A percentile compares a stretch with the other conserved stretches of the same genome.
phyloP scores from a whole-genome alignment of 2,888 invertebrate species.

The Galeopsomyia nigrocyanea region DNA sequence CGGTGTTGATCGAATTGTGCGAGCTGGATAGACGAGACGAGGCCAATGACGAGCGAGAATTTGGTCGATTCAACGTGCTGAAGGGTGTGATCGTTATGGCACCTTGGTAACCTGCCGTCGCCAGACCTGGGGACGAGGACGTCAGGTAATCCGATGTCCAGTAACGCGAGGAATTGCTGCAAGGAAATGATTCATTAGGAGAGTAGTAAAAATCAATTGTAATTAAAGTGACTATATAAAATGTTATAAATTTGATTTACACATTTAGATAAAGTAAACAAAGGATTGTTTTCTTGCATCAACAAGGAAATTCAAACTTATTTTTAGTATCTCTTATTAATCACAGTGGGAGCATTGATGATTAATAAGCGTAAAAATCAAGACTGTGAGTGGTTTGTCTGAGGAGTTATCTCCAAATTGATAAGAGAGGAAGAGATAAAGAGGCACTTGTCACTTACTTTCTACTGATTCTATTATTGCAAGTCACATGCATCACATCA shows the following conservation, averaged over 20 bases:
- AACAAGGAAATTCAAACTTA: background rate
- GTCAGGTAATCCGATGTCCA: constrained; percentile 75
- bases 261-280: too few relatives aligned
- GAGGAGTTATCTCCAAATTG: too few relatives aligned
- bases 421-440: background rate
- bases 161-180: constrained; percentile 61
- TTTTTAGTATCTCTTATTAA: background rate
- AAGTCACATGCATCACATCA: constrained; percentile 43
- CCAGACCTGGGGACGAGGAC: constrained; percentile 67
- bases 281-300: too few relatives aligned
- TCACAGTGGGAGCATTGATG: too few relatives aligned
- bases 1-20: constrained; percentile 78
- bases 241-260: too few relatives aligned
- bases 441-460: constrained; percentile 18
- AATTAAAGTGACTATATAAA: background rate
- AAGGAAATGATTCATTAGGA: constrained; percentile 1
- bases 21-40: constrained; percentile 86
- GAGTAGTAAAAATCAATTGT: background rate
- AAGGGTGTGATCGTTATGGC: constrained; percentile 65
- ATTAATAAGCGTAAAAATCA: too few relatives aligned
- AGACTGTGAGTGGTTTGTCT: too few relatives aligned
- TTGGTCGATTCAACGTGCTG: constrained; percentile 73
- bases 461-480: constrained; percentile 41
- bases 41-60: constrained; percentile 82
- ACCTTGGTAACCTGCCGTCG: constrained; percentile 56